Evolutionary conservation across 2,113 vertebrate genomes (phyloP), one percentile per base, ranked within the genome.

Genomic region (Gymnarchus niloticus): DNA sequence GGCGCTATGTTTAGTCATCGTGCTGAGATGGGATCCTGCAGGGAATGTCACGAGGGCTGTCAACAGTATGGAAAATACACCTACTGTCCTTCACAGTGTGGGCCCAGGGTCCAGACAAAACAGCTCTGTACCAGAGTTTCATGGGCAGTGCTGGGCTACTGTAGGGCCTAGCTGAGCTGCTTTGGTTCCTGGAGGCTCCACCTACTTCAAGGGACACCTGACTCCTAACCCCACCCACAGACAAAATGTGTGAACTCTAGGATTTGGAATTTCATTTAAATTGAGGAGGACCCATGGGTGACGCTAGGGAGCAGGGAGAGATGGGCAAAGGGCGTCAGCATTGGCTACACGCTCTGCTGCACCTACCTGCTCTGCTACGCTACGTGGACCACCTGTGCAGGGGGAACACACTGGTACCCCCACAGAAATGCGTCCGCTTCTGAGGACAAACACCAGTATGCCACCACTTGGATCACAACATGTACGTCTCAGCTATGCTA

Each of bases 391-490:
- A 78, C 44, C 8, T 48, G 21, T 78, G 19, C 21, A 28, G 59
- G 49, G 76, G 44, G 44, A 81, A 83, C 17, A 51, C 69, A 21
- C 23, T 33, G 21, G 3, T 0, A 51, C n/a, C n/a, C n/a, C n/a
- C 17, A n/a, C 44, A 51, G 44, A n/a, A 21, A 6, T 6, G 21
- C 46, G 4, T 54, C 81, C 44, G 73, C 85, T 4, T 69, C 84
- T 85, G 81, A 33, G 41, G 80, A 84, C 88, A 93, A 95, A 95
- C 95, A 95, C 93, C 87, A 94, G 94, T 95, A 97, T 93, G 9
- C 94, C 93, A 93, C 94, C 92, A 95, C 91, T 89, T 92, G 94
- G 94, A 95, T 95, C 95, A 95, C 91, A 95, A 96, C 97, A 98
- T 97, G 96, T 97, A 97, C 94, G 91, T 95, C 93, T 94, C 33